Conservation (phyloP, 2,797 vertebrate genomes). For the Simalia tracyae region DNA sequence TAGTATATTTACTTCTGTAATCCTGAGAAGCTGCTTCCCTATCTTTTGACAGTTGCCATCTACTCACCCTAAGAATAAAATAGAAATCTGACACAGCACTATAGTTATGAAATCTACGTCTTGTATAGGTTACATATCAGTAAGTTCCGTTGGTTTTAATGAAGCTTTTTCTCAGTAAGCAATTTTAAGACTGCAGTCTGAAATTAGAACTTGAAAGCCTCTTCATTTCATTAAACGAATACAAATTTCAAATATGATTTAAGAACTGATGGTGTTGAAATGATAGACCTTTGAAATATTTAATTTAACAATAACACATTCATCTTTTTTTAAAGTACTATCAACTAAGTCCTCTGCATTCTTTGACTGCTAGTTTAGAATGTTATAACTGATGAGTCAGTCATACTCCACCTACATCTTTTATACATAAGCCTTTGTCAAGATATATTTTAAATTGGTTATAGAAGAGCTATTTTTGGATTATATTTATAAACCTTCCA, state of each 20-base stretch:
- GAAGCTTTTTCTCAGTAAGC: not conserved
- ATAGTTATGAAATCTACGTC: not conserved
- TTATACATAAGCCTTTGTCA: slow-evolving; percentile 11
- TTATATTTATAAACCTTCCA: slow-evolving; percentile 1
- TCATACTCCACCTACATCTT: not conserved
- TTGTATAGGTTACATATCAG: not conserved
- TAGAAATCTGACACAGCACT: slow-evolving; percentile 20
- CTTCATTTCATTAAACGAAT: slow-evolving; percentile 35
- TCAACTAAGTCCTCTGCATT: slow-evolving; percentile 25
- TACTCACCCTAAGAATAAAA: slow-evolving; percentile 33
- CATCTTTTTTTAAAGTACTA: slow-evolving; percentile 24
- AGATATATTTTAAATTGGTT: slow-evolving; percentile 5
- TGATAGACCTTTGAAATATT: slow-evolving; percentile 39
- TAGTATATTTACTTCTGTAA: slow-evolving; percentile 21
- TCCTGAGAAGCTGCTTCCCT: slow-evolving; percentile 6
- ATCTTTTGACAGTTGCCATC: slow-evolving; percentile 41
- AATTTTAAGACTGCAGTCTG: not conserved
- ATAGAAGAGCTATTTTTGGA: slow-evolving; percentile 19
- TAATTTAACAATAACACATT: slow-evolving; percentile 20
- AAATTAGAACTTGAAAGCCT: slow-evolving; percentile 7
- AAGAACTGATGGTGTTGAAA: slow-evolving; percentile 26
- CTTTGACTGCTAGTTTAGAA: slow-evolving; percentile 22
- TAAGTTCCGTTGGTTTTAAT: not conserved
- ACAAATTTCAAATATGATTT: slow-evolving; percentile 33
- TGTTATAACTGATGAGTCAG: slow-evolving; percentile 34